Conservation (phyloP, 2,888 invertebrate species). For the Rhaphigaster nebulosa region DNA sequence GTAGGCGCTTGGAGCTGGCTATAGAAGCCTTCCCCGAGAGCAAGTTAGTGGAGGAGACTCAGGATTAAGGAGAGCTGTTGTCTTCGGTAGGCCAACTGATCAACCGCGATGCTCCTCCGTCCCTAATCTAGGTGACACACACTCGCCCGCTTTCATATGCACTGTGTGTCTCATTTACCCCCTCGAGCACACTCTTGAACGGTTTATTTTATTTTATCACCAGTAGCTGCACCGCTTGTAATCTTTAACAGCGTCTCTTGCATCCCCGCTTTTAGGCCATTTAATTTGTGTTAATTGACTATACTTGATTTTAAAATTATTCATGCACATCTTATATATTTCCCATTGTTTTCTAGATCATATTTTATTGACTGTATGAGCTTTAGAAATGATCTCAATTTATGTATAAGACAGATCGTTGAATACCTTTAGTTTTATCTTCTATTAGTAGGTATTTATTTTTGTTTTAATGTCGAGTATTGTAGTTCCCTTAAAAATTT, state of each 20-base stretch:
- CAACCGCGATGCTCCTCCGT: constrained; percentile 85
- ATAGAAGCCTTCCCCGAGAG: constrained; percentile 83
- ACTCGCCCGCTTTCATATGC: constrained; percentile 58
- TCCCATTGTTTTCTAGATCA: neutral
- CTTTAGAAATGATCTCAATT: neutral
- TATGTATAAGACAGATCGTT: neutral
- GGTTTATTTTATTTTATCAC: constrained; percentile 16
- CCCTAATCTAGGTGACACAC: constrained; percentile 85
- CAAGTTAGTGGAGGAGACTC: constrained; percentile 59
- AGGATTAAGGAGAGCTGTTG: constrained; percentile 74
- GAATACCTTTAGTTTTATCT: neutral
- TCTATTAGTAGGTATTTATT: neutral
- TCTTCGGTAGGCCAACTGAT: constrained; percentile 77
- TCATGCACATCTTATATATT: neutral
- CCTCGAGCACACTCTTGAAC: constrained; percentile 4
- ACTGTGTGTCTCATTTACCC: constrained; percentile 54
- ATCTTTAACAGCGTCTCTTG: constrained; percentile 40
- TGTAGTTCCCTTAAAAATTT: neutral
- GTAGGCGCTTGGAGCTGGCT: constrained; percentile 72
- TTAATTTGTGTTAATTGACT: constrained; percentile 2
- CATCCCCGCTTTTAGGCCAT: constrained; percentile 27
- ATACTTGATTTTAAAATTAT: neutral
- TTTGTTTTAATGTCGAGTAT: neutral
- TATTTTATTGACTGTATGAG: neutral
- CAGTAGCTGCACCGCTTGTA: constrained; percentile 44